Percentiles rank a stretch among this genome's conserved stretches.
phyloP scores from a whole-genome alignment of 2,113 vertebrate species.

The Bubo bubo region DNA sequence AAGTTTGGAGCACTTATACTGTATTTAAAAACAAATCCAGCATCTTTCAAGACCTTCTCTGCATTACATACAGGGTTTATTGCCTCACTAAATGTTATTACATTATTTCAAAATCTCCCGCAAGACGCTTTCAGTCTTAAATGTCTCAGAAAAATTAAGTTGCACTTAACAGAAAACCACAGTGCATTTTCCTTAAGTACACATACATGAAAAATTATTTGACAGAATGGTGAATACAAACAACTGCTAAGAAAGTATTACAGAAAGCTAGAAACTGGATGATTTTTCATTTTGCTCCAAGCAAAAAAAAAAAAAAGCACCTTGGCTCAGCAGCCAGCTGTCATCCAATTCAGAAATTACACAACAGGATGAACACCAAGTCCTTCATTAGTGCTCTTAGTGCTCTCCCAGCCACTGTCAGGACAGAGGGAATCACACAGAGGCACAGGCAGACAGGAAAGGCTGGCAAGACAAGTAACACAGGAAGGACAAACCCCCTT shows the following conservation, averaged over 20 bases:
- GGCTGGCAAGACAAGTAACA: fast-evolving
- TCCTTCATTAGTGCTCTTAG: neutral
- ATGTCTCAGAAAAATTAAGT: neutral
- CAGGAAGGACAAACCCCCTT: neutral
- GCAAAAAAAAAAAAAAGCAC: neutral
- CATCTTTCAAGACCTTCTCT: neutral
- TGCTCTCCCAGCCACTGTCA: neutral
- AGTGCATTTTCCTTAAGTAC: neutral
- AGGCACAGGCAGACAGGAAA: neutral
- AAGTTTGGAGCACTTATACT: neutral
- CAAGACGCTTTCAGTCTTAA: neutral
- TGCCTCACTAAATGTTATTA: neutral
- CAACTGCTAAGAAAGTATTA: neutral
- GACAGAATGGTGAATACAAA: neutral
- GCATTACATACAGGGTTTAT: neutral
- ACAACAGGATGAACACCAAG: neutral
- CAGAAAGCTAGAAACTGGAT: neutral
- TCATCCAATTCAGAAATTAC: neutral
- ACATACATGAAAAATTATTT: neutral
- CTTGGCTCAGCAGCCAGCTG: neutral
- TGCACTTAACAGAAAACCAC: neutral
- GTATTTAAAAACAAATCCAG: neutral
- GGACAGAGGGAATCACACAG: neutral
- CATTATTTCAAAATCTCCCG: neutral
- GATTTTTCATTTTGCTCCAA: neutral